Base-by-base conservation (phyloP, 2,888 invertebrate genomes). In the Chymomyza procnemis region DNA sequence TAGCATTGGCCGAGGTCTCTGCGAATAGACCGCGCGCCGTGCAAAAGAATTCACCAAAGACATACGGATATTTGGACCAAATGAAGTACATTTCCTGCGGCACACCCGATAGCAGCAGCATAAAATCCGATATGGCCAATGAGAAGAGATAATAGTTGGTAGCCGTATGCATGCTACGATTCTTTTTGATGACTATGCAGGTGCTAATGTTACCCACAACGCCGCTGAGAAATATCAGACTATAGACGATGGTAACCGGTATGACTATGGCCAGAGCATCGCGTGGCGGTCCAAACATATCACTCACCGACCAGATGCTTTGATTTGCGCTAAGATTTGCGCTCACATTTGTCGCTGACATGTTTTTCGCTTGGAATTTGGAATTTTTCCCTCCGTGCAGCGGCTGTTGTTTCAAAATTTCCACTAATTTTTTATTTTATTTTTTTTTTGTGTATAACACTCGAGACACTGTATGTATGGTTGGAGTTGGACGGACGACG, bases 71-170 rank as follows among this genome's bases (percentile, higher is more conserved):
- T 80, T 94, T 94, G 1, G 93, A 94, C 95, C 95, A 96, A 66
- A 95, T 94, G 48, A 93, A 93, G 88, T 95, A 95, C 89, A 96
- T 94, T 92, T 97, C 97, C 76, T 95, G 95, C 0, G 97, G 97
- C 83, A 97, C 93, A 0, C 90, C 90, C 4, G 89, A 90, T 0
- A 96, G 90, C 16, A 97, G 91, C 16, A 97, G 91, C 22, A 97
- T 91, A 47, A 97, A 92, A 90, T 97, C 97, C 2, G 96, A 96
- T 71, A 97, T 93, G 5, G 97, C 96, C 88, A 97, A 91, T 89
- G 95, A 96, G 91, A 97, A 96, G 66, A 97, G 92, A 88, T 97
- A 97, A 88, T 94, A 95, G 85, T 95, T 95, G 8, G 95, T 95
- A 3, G 95, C 95, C 18, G 95, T 95, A 83, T 96, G 96, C 95